A percentile compares a stretch with the other conserved stretches of the same genome.
These are phyloP conservation scores for Amphiprion percula DNA, from an alignment of 2,113 vertebrate species.

Conservation along the genomic window DNA sequence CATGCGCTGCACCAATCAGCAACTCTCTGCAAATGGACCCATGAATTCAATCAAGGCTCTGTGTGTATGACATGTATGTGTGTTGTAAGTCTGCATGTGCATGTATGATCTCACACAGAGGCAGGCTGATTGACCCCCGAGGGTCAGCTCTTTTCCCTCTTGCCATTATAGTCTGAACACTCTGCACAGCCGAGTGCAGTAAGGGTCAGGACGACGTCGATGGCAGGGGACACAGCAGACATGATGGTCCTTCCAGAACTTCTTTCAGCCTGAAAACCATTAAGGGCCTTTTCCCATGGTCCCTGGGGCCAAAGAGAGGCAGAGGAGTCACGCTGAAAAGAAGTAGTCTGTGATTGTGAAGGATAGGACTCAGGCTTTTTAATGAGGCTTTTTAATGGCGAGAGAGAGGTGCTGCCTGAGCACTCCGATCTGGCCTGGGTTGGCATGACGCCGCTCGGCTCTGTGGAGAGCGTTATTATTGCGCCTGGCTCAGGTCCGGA, in stretches of 20 bases:
- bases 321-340: constrained; percentile 51
- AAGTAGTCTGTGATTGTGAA: constrained; percentile 60
- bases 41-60: constrained; percentile 21
- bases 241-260: constrained; percentile 68
- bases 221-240: constrained; percentile 55
- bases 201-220: constrained; percentile 37
- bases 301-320: constrained; percentile 49
- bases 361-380: constrained; percentile 53
- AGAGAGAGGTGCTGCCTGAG: constrained; percentile 57
- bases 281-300: constrained; percentile 72
- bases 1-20: constrained; percentile 47
- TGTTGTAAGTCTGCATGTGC: neutral
- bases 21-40: constrained; percentile 8
- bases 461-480: constrained; percentile 58
- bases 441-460: constrained; percentile 42
- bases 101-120: constrained; percentile 45
- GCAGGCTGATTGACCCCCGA: constrained; percentile 24
- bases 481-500: constrained; percentile 48
- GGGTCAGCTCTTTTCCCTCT: constrained; percentile 25
- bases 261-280: constrained; percentile 57
- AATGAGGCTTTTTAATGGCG: constrained; percentile 73
- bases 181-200: constrained; percentile 13
- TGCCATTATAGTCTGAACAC: constrained; percentile 36
- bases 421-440: constrained; percentile 51
- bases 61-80: neutral